phyloP scores from a whole-genome alignment of 2,888 invertebrate species.

The Merodon equestris region DNA sequence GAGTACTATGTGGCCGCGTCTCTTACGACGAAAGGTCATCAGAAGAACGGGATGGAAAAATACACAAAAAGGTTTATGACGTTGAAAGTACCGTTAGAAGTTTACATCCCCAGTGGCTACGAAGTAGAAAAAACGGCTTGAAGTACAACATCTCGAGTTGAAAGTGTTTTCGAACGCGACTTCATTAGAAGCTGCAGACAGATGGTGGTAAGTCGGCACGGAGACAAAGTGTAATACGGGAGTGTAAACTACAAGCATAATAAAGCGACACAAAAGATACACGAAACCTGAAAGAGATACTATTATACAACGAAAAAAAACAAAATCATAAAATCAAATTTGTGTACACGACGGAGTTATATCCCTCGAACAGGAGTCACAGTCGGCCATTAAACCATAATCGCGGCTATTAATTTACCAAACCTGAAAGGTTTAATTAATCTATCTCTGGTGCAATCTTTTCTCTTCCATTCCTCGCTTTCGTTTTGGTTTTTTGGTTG shows the following conservation, averaged over 20 bases:
- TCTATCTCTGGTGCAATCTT: conserved; percentile 33
- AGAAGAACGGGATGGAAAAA: too few relatives aligned
- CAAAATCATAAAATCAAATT: conserved; percentile 33
- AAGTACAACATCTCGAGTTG: conserved; percentile 24
- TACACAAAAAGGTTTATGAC: conserved; percentile 50
- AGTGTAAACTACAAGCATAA: conserved; percentile 42
- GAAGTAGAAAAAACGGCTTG: background rate
- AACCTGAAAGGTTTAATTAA: conserved; percentile 60
- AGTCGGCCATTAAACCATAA: conserved; percentile 36
- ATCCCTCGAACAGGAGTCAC: conserved; percentile 23
- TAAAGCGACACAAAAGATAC: too few relatives aligned
- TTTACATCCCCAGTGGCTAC: conserved; percentile 4
- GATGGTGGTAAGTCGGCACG: too few relatives aligned
- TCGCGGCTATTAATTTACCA: conserved; percentile 38
- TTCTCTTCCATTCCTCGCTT: conserved; percentile 28
- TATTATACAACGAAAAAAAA: too few relatives aligned
- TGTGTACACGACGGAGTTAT: conserved; percentile 4
- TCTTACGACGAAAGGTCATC: conserved; percentile 43
- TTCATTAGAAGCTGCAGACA: conserved; percentile 35
- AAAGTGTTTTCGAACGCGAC: conserved; percentile 51
- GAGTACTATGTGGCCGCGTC: too few relatives aligned
- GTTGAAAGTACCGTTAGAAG: conserved; percentile 54
- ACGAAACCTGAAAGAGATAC: too few relatives aligned
- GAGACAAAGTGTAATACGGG: conserved; percentile 44
- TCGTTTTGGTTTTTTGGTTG: too few relatives aligned